Conservation (phyloP, 2,797 vertebrate species). For the Diplodus sargus region DNA sequence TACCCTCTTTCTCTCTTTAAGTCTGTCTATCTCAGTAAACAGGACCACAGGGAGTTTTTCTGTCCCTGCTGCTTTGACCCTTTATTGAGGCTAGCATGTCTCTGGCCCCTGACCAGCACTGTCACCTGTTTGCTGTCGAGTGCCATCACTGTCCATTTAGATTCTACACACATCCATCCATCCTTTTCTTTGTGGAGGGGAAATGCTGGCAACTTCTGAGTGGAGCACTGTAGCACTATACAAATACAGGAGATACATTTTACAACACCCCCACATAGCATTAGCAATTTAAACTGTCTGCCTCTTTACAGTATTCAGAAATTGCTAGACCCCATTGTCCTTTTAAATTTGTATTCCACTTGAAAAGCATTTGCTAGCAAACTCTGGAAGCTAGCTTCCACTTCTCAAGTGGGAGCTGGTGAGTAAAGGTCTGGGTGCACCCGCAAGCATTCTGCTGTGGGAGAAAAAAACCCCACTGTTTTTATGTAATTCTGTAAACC, state of each 20-base stretch:
- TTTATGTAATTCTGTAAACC: too few species aligned
- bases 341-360: not conserved
- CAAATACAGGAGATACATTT: not conserved
- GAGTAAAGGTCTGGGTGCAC: too few species aligned
- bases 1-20: slow-evolving; percentile 4
- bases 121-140: slow-evolving; percentile 80
- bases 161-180: slow-evolving; percentile 35
- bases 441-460: too few species aligned
- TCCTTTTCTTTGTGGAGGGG: not conserved
- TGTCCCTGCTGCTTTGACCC: slow-evolving; percentile 78
- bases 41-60: slow-evolving; percentile 54
- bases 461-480: too few species aligned
- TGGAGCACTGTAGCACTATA: not conserved
- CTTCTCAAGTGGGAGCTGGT: too few species aligned
- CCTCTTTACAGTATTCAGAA: not conserved
- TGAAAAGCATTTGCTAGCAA: not conserved
- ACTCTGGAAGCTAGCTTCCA: not conserved
- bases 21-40: slow-evolving; percentile 27
- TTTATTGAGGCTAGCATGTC: slow-evolving; percentile 69
- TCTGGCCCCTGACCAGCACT: slow-evolving; percentile 79
- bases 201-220: not conserved
- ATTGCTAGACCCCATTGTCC: not conserved
- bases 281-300: not conserved
- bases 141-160: slow-evolving; percentile 28
- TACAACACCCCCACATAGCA: not conserved